These are phyloP conservation scores for Sciaenops ocellatus DNA, from an alignment of 2,797 vertebrate genomes.

Conservation along the genomic window DNA sequence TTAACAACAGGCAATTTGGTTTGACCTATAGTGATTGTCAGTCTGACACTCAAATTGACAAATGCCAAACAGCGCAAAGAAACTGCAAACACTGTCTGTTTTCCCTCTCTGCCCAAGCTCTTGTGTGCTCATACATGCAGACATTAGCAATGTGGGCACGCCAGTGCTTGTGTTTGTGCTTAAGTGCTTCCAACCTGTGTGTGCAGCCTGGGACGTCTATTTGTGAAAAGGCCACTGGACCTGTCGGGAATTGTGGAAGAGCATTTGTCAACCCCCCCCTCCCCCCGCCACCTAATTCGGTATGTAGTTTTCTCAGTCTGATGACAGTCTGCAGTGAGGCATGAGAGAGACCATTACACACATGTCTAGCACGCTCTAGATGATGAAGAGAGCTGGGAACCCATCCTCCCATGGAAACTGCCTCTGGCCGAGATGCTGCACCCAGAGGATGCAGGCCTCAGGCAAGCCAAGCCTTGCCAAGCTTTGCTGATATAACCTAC, in stretches of 20 bases:
- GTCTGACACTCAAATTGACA: slow-evolving; percentile 60
- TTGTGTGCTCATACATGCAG: not conserved
- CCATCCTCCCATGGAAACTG: slow-evolving; percentile 73
- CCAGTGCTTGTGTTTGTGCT: slow-evolving; percentile 25
- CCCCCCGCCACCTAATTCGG: slow-evolving; percentile 61
- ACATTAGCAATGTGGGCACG: not conserved
- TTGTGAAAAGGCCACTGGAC: slow-evolving; percentile 74
- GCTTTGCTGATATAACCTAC: slow-evolving; percentile 47
- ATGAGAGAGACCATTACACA: slow-evolving; percentile 80
- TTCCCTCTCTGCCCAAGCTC: slow-evolving; percentile 7
- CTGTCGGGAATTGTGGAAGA: slow-evolving; percentile 64
- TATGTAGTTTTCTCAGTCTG: slow-evolving; percentile 69
- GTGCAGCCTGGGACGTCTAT: slow-evolving; percentile 46
- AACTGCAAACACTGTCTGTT: slow-evolving; percentile 60
- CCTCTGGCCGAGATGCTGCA: slow-evolving; percentile 67
- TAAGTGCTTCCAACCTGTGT: slow-evolving; percentile 50
- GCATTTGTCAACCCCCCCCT: slow-evolving; percentile 53
- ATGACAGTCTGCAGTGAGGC: slow-evolving; percentile 72
- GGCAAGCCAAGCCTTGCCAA: slow-evolving; percentile 28
- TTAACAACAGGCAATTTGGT: slow-evolving; percentile 67
- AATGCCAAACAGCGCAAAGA: slow-evolving; percentile 71
- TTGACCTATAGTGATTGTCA: slow-evolving; percentile 74
- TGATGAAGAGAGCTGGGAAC: slow-evolving; percentile 82
- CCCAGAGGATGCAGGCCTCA: slow-evolving; percentile 48
- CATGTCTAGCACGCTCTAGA: slow-evolving; percentile 71